Base-by-base conservation (phyloP, 2,797 vertebrate species). In the Muscicapa comitata region DNA sequence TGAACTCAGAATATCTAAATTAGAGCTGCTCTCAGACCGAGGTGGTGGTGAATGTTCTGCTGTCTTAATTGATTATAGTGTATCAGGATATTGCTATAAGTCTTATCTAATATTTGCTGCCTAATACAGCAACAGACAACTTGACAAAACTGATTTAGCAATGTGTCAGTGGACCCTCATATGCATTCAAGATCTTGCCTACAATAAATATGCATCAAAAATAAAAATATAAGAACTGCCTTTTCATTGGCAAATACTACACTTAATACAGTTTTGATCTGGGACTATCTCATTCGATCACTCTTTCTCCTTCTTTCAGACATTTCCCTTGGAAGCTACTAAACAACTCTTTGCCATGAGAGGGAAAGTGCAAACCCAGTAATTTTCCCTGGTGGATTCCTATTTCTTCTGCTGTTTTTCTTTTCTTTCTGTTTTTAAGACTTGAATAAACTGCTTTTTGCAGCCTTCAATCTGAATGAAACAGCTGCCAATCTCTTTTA, bases 41-140 rank as follows among this genome's bases (percentile, higher is more conserved):
- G 62, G n/a, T 72, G 37, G n/a, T n/a, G 37, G 58, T 20, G 88
- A 42, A 73, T 81, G 14, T 70, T 95, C 57, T 70, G 82, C 59
- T 91, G 58, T 79, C 90, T 80, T 87, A 93, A 95, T 37, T 73
- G 78, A 93, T 94, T 89, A 95, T 51, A 82, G 62, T 62, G 40
- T 67, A 92, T 65, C 57, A 80, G 42, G 88, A 93, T 71, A 88
- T 47, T 31, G n/a, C 90, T 72, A 63, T 72, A 54, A 80, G 42
- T 31, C 67, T 86, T 77, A 74, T 23, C 88, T 80, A 85, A 65
- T 81, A 82, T 81, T 77, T 93, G 18, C 43, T 87, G 80, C 18
- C 74, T 79, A 84, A 72, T 2, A 66, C 38, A 88, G 57, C 50
- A 67, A 85, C 58, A 84, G 74, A 74, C 77, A 88, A 80, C 71